Conservation (phyloP, 2,113 vertebrate species). For the Meles meles region DNA sequence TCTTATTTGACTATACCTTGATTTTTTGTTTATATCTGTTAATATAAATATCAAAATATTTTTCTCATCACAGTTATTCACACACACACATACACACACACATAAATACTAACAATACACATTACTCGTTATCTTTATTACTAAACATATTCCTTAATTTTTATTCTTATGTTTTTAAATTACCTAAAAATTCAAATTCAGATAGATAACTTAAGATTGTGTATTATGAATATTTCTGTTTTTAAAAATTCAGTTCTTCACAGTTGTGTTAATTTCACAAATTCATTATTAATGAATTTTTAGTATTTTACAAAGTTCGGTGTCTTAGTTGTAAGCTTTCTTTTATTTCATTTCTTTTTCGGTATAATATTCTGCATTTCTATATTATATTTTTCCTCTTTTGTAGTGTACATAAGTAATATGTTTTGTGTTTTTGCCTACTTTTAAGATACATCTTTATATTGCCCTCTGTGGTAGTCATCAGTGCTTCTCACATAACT, state of each 20-base stretch:
- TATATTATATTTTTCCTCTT: neutral
- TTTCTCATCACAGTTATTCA: neutral
- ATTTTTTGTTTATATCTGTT: neutral
- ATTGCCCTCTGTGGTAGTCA: neutral
- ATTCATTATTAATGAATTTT: neutral
- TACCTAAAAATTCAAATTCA: neutral
- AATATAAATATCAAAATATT: neutral
- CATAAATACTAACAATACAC: neutral
- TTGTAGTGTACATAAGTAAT: neutral
- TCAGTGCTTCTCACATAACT: neutral
- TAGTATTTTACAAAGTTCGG: neutral
- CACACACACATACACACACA: neutral
- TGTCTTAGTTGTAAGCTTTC: neutral
- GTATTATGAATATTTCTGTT: neutral
- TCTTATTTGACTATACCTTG: neutral
- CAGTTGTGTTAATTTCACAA: neutral
- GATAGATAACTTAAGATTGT: neutral
- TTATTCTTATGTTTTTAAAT: neutral
- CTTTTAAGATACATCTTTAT: neutral
- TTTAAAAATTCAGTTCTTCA: neutral
- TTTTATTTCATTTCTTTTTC: neutral
- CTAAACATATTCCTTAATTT: neutral
- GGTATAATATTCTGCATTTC: neutral
- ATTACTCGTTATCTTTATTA: neutral
- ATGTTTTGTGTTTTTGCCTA: neutral